A percentile compares a stretch with the other conserved stretches of the same genome.
Conservation (phyloP, 2,113 vertebrate genomes). For the Leptodactylus fuscus region DNA sequence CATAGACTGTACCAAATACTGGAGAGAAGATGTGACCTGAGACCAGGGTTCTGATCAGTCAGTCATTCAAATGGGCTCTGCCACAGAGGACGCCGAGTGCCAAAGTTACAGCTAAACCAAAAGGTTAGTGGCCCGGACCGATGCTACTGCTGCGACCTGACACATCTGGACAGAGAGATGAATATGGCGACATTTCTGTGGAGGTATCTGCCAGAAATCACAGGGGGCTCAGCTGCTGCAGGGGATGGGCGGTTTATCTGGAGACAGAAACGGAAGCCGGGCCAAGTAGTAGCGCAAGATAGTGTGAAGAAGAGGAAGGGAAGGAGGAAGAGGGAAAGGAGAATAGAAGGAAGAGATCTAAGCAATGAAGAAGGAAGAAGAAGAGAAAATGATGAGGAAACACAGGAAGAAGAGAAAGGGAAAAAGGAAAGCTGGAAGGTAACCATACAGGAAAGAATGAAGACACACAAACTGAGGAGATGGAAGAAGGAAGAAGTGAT, state of each 20-base stretch:
- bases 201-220: not conserved
- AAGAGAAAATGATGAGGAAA: no score
- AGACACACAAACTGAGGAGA: no score
- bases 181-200: not conserved
- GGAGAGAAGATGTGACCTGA: not conserved
- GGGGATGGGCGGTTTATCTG: not conserved
- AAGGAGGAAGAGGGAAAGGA: no score
- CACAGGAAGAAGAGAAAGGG: no score
- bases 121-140: not conserved
- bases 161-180: not conserved
- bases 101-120: not conserved
- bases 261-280: no score
- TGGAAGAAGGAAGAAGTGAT: no score
- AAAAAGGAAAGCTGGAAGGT: no score
- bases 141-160: not conserved
- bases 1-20: not conserved
- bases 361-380: no score
- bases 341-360: no score
- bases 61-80: not conserved
- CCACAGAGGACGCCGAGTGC: not conserved
- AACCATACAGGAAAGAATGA: no score
- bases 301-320: no score
- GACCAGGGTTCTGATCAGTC: not conserved
- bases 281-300: no score
- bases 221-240: not conserved